Conservation (phyloP, 2,113 vertebrate genomes). For the Centropristis striata region DNA sequence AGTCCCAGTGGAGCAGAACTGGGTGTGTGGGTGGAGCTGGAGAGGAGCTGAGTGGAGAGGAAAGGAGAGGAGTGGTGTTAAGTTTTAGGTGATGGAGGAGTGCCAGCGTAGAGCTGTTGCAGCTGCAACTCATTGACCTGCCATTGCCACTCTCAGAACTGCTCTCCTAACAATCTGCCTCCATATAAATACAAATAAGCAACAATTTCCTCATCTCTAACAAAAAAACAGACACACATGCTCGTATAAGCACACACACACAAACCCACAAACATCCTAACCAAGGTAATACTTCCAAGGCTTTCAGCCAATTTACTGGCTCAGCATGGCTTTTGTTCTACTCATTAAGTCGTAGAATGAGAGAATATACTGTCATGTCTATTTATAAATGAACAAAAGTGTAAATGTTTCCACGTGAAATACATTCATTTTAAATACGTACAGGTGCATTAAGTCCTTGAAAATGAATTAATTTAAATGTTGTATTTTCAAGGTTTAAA, state of each 20-base stretch:
- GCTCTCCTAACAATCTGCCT: conserved; percentile 56
- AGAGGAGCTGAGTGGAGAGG: conserved; percentile 47
- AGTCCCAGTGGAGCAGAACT: conserved; percentile 41
- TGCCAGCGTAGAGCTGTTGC: conserved; percentile 57
- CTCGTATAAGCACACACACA: conserved; percentile 7
- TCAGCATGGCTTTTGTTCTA: conserved; percentile 6
- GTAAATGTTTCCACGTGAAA: conserved; percentile 14
- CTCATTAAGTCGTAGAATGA: conserved; percentile 23
- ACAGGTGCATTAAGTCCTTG: no score
- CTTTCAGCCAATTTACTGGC: conserved; percentile 2
- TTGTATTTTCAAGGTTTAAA: no score
- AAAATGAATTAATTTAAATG: no score
- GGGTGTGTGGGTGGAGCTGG: conserved; percentile 64
- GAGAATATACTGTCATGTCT: conserved; percentile 1
- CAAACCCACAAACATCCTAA: conserved; percentile 21
- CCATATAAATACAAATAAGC: conserved; percentile 65
- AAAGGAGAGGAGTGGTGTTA: conserved; percentile 56
- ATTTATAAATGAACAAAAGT: conserved; percentile 20
- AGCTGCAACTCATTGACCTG: conserved; percentile 76
- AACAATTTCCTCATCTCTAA: conserved; percentile 40
- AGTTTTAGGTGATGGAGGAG: conserved; percentile 67
- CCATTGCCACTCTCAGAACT: conserved; percentile 51
- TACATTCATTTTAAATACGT: background rate
- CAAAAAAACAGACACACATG: conserved; percentile 13
- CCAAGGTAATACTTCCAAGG: conserved; percentile 29